Evolutionary conservation across 2,113 vertebrate species (phyloP), one percentile per base, ranked within the genome.

Genomic region (Hippolais icterina): DNA sequence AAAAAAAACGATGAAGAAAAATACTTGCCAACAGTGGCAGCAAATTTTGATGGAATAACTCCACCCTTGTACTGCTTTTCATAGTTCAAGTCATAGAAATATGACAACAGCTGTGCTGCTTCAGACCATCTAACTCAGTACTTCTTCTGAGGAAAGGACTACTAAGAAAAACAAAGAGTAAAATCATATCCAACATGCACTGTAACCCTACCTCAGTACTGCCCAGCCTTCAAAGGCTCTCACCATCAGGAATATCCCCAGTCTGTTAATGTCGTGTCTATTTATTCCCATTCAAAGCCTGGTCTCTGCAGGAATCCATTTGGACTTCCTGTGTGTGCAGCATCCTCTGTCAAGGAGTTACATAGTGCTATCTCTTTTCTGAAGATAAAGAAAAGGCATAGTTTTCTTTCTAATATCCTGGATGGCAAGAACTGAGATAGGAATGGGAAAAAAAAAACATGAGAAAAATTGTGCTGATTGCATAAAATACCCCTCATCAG

Each of bases 261-360:
- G 20, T 7, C 64, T 35, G 14, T n/a, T 35, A 37, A 50, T n/a
- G 15, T 29, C 74, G 53, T 57, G 3, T 37, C 37, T 80, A 6
- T 56, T 92, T 69, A 68, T 69, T 83, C 31, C 15, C 50, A 37
- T 53, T 93, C 42, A 27, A 75, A 81, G 18, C 20, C 35, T 57
- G 28, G 20, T 57, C 24, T 57, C 50, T n/a, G 22, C 10, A 74
- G 61, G 19, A 86, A 33, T 5, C 7, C 1, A 0, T 9, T 14
- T 23, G 35, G 23, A 41, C 14, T 50, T 56, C 15, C 65, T 64
- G 5, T 27, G 23, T 64, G 31, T 44, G 22, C 50, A 70, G 25
- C 21, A 7, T 77, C 23, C n/a, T 61, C 60, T 50, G 35, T 60
- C 64, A 90, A 77, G 29, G 12, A 78, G 41, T 33, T 72, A 44